Evolutionary conservation across 2,797 vertebrate species (phyloP).

Genomic region (Perodicticus potto): DNA sequence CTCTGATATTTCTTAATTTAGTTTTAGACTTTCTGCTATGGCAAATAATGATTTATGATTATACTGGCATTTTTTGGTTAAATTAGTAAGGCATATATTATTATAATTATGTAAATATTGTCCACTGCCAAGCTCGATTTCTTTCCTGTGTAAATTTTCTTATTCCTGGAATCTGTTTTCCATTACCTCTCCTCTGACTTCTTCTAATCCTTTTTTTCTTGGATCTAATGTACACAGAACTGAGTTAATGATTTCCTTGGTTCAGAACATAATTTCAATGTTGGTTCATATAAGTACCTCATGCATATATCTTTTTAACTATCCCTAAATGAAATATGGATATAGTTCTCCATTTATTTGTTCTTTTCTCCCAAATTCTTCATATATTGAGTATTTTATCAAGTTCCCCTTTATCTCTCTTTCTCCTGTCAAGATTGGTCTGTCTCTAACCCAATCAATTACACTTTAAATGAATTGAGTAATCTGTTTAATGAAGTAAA

Average conservation of each 20-base stretch:
- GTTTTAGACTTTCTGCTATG: conserved; percentile 4
- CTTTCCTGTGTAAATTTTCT: not conserved
- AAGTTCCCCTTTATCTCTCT: not conserved
- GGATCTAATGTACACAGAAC: not conserved
- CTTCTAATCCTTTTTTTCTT: not conserved
- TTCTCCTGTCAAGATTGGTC: not conserved
- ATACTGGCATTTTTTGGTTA: not conserved
- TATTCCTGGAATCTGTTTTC: not conserved
- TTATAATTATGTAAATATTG: conserved; percentile 2
- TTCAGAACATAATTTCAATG: not conserved
- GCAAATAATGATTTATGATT: conserved; percentile 24
- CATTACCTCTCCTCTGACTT: not conserved
- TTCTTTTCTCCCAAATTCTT: not conserved
- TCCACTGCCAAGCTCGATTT: not conserved
- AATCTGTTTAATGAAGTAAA: not conserved
- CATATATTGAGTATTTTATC: not conserved
- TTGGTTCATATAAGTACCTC: not conserved
- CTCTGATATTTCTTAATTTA: conserved; percentile 3
- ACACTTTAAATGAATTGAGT: conserved; percentile 8
- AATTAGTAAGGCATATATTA: not conserved
- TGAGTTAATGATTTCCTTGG: not conserved
- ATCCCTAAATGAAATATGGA: not conserved
- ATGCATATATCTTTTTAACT: not conserved
- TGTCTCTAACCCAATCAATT: not conserved
- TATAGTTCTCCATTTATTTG: not conserved